Conservation (phyloP, 2,888 invertebrate genomes). For the Dicycla oo region DNA sequence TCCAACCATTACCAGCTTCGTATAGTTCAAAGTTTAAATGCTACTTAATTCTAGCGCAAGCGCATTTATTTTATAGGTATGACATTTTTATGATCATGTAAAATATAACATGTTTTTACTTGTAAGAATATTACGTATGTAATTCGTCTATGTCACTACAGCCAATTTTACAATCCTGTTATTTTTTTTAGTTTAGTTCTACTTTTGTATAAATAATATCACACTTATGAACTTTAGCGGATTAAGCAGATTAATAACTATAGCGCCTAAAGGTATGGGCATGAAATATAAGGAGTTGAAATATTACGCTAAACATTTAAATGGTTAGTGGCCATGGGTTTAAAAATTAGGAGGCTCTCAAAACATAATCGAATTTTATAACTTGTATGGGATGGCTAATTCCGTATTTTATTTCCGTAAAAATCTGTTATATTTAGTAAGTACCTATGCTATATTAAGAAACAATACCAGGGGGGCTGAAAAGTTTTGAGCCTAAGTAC, state of each 20-base stretch:
- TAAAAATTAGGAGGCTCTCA: slow-evolving; percentile 28
- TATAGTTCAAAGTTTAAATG: slow-evolving; percentile 20
- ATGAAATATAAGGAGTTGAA: slow-evolving; percentile 18
- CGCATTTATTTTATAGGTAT: slow-evolving; percentile 47
- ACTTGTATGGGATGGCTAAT: slow-evolving; percentile 8
- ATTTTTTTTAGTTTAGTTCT: slow-evolving; percentile 36
- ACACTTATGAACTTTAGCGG: slow-evolving; percentile 21
- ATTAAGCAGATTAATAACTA: slow-evolving; percentile 41
- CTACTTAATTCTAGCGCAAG: too few species aligned
- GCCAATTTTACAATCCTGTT: slow-evolving; percentile 27
- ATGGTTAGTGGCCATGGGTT: slow-evolving; percentile 1
- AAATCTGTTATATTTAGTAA: neutral
- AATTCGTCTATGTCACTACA: slow-evolving; percentile 55
- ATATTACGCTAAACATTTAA: slow-evolving; percentile 30
- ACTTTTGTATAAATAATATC: slow-evolving; percentile 38
- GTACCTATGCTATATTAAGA: neutral
- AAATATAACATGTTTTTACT: slow-evolving; percentile 52
- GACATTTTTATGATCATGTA: slow-evolving; percentile 56
- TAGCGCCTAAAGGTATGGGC: slow-evolving; percentile 1
- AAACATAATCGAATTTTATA: slow-evolving; percentile 17
- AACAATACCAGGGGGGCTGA: too few species aligned
- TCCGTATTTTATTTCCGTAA: neutral
- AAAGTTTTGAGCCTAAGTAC: too few species aligned
- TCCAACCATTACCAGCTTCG: slow-evolving; percentile 16
- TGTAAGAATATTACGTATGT: slow-evolving; percentile 53